Evolutionary conservation across 2,888 invertebrate species (phyloP), one percentile per base, ranked within the genome.

Genomic region (Brachycybe producta): DNA sequence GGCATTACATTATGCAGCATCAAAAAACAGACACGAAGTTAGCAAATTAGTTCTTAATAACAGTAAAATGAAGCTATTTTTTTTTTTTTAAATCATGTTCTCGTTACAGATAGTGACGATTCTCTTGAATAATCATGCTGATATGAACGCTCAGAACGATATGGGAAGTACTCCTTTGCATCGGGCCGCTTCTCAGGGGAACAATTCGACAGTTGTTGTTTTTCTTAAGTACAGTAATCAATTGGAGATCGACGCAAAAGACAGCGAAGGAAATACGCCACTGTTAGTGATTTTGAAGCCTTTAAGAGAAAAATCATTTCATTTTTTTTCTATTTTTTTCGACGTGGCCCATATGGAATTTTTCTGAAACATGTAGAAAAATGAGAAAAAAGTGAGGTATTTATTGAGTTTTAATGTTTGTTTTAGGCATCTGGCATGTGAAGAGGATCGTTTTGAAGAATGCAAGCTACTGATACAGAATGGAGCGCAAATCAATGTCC

Each of bases 1-100:
- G 32, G 73, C 86, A 7, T 66, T 90, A 45, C 86, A 86, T 62
- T 87, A 88, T 72, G 84, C 85, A 36, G 80, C 84, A 53, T 88
- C 87, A 0, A 88, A 87, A 69, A 82, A 84, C 52, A 80, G 81
- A 73, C 68, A 73, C 58, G 75, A 80, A 67, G 82, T 82, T 66
- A 61, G 60, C 49, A 45, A 52, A 23, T 32, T 15, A 8, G 46
- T 5, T 51, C 49, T 44, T 47, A 39, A 52, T 40, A 11, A 39
- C 51, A 39, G 49, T 55, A 52, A 32, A 38, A 47, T 24, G 49
- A 50, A 47, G 47, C 32, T 52, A 19, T 7, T 34, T 26, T 8
- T 49, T 45, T 13, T 4, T 13, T n/a, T 13, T 39, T 45, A 21
- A 5, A 11, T 45, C 24, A 15, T 36, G 30, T 51, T 13, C 26